Evolutionary conservation across 2,797 vertebrate genomes (phyloP).

Genomic region (Micropoecilia bifurca): DNA sequence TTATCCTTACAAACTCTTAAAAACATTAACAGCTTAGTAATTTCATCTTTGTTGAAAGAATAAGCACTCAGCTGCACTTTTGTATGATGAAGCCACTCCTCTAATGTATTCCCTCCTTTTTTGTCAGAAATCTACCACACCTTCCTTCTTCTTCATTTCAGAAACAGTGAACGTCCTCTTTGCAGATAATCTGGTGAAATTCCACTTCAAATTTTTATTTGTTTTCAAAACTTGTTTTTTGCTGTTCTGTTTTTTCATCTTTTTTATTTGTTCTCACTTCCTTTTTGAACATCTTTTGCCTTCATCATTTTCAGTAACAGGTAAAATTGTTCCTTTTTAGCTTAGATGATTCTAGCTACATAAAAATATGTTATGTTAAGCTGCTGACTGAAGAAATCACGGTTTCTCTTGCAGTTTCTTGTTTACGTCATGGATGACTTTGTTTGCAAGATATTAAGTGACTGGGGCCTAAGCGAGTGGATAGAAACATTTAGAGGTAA

Average conservation of each 20-base stretch:
- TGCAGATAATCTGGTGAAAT: background rate
- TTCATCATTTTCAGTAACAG: background rate
- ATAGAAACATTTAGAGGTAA: constrained; percentile 5
- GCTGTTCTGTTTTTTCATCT: background rate
- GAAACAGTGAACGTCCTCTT: background rate
- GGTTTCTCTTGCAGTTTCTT: constrained; percentile 22
- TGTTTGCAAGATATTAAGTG: constrained; percentile 4
- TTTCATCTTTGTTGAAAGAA: background rate
- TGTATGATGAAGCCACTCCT: background rate
- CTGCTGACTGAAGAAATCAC: background rate
- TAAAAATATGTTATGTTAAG: background rate
- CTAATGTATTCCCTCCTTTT: background rate
- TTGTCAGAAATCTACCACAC: too few relatives aligned
- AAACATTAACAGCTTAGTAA: background rate
- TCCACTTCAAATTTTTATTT: background rate
- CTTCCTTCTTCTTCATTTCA: background rate
- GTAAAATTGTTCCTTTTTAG: background rate
- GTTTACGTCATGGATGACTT: constrained; percentile 42
- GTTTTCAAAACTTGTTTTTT: background rate
- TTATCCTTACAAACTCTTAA: background rate
- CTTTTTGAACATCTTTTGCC: background rate
- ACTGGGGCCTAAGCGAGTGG: constrained; percentile 9
- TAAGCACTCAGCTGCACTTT: background rate
- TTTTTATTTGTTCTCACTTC: background rate
- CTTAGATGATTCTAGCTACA: background rate